phyloP scores from a whole-genome alignment of 2,797 vertebrate species.

The Lindbergichthys nudifrons region DNA sequence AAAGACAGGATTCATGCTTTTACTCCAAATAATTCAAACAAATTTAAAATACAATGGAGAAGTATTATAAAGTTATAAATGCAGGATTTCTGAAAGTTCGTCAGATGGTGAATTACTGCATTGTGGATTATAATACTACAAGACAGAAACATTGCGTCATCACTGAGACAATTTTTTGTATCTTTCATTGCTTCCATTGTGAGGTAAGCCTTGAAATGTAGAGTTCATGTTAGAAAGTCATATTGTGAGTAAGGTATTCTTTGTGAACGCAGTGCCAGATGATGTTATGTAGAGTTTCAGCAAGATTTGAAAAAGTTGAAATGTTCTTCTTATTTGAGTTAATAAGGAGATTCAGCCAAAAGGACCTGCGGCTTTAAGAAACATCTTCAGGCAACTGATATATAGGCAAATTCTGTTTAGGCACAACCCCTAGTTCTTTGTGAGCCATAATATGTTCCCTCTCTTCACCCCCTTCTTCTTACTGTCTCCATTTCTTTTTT shows the following conservation, averaged over 20 bases:
- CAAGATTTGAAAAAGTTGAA: no score
- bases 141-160: neutral
- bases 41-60: neutral
- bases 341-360: slow-evolving; percentile 2
- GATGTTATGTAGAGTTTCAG: neutral
- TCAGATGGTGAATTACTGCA: neutral
- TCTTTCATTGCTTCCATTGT: neutral
- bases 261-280: neutral
- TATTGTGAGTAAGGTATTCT: neutral
- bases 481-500: slow-evolving; percentile 13
- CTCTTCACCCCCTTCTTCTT: neutral
- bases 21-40: neutral
- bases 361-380: slow-evolving; percentile 37
- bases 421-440: slow-evolving; percentile 38
- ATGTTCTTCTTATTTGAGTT: neutral
- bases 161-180: neutral
- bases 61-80: neutral
- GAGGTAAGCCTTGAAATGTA: neutral
- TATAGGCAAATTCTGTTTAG: slow-evolving; percentile 34
- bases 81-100: neutral
- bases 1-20: neutral
- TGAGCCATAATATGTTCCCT: slow-evolving; percentile 14
- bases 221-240: neutral
- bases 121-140: neutral
- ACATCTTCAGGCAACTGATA: slow-evolving; percentile 16